A percentile compares a stretch with the other conserved stretches of the same genome.
Conservation (phyloP, 2,888 invertebrate species). For the Melanostoma scalare region DNA sequence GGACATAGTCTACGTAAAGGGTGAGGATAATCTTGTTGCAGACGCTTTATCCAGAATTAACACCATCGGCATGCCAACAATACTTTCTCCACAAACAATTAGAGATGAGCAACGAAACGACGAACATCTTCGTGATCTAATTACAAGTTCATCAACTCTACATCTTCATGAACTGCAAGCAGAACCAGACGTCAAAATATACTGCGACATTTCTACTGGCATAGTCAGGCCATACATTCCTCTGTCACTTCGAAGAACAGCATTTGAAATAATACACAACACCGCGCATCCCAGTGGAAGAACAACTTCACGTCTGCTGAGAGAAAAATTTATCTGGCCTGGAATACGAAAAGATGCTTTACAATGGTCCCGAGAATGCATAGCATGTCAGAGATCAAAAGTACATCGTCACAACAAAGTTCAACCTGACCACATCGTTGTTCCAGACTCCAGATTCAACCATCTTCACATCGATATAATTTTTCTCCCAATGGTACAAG, state of each 20-base stretch:
- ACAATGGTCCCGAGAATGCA: slow-evolving; percentile 76
- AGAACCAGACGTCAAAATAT: slow-evolving; percentile 41
- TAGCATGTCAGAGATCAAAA: slow-evolving; percentile 77
- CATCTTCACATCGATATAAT: slow-evolving; percentile 29
- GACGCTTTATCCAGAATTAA: slow-evolving; percentile 30
- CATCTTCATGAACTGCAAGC: slow-evolving; percentile 22
- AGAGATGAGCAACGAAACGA: slow-evolving; percentile 3
- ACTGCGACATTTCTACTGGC: slow-evolving; percentile 69
- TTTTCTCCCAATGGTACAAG: slow-evolving; percentile 22
- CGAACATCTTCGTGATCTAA: slow-evolving; percentile 6
- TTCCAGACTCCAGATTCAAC: slow-evolving; percentile 23
- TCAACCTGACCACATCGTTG: slow-evolving; percentile 55
- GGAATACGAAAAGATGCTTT: slow-evolving; percentile 74
- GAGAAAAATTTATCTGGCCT: slow-evolving; percentile 75
- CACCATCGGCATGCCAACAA: slow-evolving; percentile 21
- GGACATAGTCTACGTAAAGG: slow-evolving; percentile 28
- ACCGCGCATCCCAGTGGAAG: slow-evolving; percentile 64
- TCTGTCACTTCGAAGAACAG: slow-evolving; percentile 49
- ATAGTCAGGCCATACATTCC: slow-evolving; percentile 73
- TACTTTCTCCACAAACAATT: background rate
- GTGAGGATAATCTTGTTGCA: slow-evolving; percentile 6
- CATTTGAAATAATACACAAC: slow-evolving; percentile 60
- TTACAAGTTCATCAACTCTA: background rate
- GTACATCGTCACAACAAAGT: slow-evolving; percentile 74
- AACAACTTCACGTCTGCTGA: slow-evolving; percentile 70